Evolutionary conservation across 2,113 vertebrate genomes (phyloP).

Genomic region (Greenwoodochromis staneri): DNA sequence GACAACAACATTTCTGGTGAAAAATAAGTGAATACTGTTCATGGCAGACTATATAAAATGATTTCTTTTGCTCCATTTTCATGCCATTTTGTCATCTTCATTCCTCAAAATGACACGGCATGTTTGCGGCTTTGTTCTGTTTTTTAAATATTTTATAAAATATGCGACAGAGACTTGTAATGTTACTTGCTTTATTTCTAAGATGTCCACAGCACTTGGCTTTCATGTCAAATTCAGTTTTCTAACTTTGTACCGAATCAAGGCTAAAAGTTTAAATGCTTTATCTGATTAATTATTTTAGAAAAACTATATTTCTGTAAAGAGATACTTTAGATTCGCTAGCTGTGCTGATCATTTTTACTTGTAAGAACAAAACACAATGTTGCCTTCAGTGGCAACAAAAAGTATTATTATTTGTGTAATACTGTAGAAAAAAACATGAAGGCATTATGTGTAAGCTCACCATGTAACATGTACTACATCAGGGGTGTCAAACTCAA

Average conservation of each 20-base stretch:
- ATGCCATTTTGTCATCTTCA: constrained; percentile 44
- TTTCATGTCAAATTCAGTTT: background rate
- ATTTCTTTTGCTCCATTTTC: constrained; percentile 76
- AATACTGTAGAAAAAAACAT: background rate
- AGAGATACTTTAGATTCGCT: background rate
- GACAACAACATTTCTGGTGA: constrained; percentile 90
- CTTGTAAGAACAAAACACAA: background rate
- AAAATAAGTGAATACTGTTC: constrained; percentile 99
- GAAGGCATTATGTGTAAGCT: background rate
- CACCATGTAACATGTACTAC: background rate
- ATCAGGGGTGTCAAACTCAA: no score
- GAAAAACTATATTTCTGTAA: background rate
- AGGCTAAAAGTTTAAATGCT: background rate
- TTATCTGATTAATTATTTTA: background rate
- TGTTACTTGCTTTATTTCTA: background rate
- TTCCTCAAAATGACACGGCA: constrained; percentile 73
- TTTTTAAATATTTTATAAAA: background rate
- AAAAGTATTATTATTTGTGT: background rate
- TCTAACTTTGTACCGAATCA: accelerated
- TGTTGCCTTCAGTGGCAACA: background rate
- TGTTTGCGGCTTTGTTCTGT: constrained; percentile 65
- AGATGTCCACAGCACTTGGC: background rate
- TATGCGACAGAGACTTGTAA: background rate
- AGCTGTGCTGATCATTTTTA: background rate
- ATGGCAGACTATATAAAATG: constrained; percentile 91